Evolutionary conservation across 2,113 vertebrate species (phyloP).

Genomic region (Rhinolophus ferrumequinum): DNA sequence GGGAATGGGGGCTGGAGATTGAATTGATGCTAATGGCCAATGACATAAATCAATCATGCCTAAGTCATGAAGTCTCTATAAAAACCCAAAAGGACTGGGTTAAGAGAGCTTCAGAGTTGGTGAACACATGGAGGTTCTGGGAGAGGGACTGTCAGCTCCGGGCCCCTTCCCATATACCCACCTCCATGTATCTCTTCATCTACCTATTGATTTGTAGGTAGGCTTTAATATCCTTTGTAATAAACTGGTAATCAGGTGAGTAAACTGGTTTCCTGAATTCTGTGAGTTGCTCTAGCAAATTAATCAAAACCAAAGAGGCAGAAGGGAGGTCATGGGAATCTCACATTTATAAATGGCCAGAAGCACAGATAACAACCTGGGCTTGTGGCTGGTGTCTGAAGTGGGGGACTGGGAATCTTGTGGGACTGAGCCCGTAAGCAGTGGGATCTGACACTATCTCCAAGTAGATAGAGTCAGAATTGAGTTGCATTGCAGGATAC

Average conservation of each 20-base stretch:
- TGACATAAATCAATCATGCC: not conserved
- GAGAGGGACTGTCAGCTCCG: not conserved
- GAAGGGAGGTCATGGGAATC: not conserved
- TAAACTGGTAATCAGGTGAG: not conserved
- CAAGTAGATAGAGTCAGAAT: not conserved
- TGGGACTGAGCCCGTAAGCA: not conserved
- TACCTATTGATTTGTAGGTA: not conserved
- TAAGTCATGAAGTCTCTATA: not conserved
- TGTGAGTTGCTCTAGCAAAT: not conserved
- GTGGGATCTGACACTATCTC: not conserved
- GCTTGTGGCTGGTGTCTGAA: not conserved
- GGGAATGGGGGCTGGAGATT: not conserved
- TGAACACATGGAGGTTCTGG: not conserved
- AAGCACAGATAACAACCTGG: not conserved
- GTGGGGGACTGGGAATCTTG: not conserved
- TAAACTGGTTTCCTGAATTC: not conserved
- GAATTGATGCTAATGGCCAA: not conserved
- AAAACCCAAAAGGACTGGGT: not conserved
- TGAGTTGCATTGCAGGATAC: not conserved
- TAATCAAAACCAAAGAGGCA: not conserved
- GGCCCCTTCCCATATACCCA: not conserved
- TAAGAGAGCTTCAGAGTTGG: not conserved
- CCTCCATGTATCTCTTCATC: not conserved
- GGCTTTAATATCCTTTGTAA: not conserved
- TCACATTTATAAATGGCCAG: slow-evolving; percentile 13